A percentile compares a stretch with the other conserved stretches of the same genome.
These are phyloP conservation scores for Globodera ellingtonae DNA, from an alignment of 1,140 invertebrate genomes.

Conservation along the genomic window DNA sequence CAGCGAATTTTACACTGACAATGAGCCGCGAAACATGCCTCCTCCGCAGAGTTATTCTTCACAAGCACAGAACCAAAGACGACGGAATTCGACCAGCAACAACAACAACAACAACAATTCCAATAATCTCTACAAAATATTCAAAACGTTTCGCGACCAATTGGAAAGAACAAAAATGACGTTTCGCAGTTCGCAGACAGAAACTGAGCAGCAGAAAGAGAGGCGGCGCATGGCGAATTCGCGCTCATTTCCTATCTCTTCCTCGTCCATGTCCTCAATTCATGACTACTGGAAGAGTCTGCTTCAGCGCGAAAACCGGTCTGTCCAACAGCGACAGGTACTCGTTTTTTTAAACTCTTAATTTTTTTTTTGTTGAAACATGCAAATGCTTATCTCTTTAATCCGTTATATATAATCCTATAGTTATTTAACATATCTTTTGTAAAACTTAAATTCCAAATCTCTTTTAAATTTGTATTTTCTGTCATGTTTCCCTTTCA, in stretches of 20 bases:
- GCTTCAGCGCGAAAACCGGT: not conserved
- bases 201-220: not conserved
- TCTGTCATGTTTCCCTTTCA: too few relatives aligned
- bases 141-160: constrained; percentile 24
- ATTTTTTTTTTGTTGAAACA: too few relatives aligned
- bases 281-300: constrained; percentile 1
- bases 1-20: not conserved
- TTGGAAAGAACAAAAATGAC: constrained; percentile 22
- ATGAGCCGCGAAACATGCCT: not conserved
- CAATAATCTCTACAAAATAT: constrained; percentile 25
- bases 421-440: too few relatives aligned
- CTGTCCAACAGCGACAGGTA: not conserved
- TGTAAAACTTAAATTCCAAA: too few relatives aligned
- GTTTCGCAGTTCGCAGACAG: constrained; percentile 1
- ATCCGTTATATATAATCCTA: too few relatives aligned
- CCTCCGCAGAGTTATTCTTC: not conserved
- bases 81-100: constrained; percentile 12
- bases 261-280: not conserved
- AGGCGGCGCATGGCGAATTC: not conserved
- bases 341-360: too few relatives aligned
- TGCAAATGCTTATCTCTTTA: too few relatives aligned
- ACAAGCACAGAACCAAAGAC: not conserved
- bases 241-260: constrained; percentile 14
- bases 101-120: constrained; percentile 12
- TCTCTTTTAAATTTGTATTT: too few relatives aligned